phyloP scores from a whole-genome alignment of 1,140 invertebrate genomes.

The Brachionus rubens region DNA sequence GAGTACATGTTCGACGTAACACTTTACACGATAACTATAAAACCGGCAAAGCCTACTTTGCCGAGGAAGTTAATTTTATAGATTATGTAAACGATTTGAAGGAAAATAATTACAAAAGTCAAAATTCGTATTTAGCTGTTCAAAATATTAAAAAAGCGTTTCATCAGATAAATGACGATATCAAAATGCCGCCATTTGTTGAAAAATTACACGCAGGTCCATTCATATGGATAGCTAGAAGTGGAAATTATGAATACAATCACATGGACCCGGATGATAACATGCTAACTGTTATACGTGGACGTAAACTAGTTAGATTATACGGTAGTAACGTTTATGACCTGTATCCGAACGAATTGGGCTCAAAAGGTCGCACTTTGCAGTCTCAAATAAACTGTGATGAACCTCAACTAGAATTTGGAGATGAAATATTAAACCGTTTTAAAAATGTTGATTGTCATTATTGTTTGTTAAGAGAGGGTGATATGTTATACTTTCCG shows the following conservation, averaged over 20 bases:
- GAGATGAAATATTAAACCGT: slow-evolving; percentile 42
- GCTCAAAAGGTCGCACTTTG: slow-evolving; percentile 49
- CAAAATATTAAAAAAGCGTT: slow-evolving; percentile 50
- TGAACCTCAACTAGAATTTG: slow-evolving; percentile 1
- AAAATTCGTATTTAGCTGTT: slow-evolving; percentile 50
- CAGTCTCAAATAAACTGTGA: slow-evolving; percentile 50
- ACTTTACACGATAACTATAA: not conserved
- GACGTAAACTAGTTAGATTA: slow-evolving; percentile 48
- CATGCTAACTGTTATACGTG: slow-evolving; percentile 48
- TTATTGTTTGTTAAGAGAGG: slow-evolving; percentile 47
- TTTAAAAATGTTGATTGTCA: slow-evolving; percentile 48
- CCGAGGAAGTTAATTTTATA: slow-evolving; percentile 48
- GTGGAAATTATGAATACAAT: slow-evolving; percentile 50
- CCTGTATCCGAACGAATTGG: slow-evolving; percentile 48
- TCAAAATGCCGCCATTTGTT: slow-evolving; percentile 49
- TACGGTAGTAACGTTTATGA: slow-evolving; percentile 48
- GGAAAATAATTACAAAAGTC: slow-evolving; percentile 46
- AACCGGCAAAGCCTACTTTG: slow-evolving; percentile 48
- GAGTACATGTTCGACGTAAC: not conserved
- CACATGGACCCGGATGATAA: slow-evolving; percentile 50
- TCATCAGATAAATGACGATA: slow-evolving; percentile 48
- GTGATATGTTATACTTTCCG: slow-evolving; percentile 50
- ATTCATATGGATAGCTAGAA: slow-evolving; percentile 49
- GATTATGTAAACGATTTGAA: slow-evolving; percentile 48
- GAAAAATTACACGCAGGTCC: slow-evolving; percentile 50